phyloP scores from a whole-genome alignment of 2,888 invertebrate genomes.

The Sesamia inferens region DNA sequence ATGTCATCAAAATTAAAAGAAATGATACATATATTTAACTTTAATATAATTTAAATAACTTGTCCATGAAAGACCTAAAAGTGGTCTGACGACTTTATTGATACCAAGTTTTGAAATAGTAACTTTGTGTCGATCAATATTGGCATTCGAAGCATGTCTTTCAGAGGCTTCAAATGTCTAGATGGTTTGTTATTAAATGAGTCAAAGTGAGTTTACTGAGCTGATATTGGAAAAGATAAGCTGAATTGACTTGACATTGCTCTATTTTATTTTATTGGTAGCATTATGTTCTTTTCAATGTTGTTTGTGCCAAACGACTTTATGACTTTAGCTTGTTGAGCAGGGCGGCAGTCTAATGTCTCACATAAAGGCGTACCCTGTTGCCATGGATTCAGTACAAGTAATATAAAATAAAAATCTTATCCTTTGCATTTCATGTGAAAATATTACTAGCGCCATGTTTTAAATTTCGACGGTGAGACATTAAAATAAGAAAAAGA shows the following conservation, averaged over 20 bases:
- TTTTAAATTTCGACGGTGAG: slow-evolving; percentile 12
- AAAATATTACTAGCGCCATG: slow-evolving; percentile 10
- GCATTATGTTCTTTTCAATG: background rate
- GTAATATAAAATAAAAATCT: background rate
- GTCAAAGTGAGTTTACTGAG: slow-evolving; percentile 6
- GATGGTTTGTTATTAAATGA: slow-evolving; percentile 25
- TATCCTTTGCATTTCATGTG: background rate
- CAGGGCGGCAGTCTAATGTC: background rate
- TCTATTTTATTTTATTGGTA: slow-evolving; percentile 15
- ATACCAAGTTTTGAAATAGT: background rate
- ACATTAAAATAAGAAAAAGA: background rate
- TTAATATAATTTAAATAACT: background rate
- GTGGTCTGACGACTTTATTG: background rate
- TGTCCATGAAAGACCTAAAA: background rate
- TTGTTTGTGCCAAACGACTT: background rate
- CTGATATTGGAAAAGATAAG: slow-evolving; percentile 24
- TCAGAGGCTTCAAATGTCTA: slow-evolving; percentile 20
- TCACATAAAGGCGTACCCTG: background rate
- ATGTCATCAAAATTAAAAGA: background rate
- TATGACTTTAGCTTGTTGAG: background rate
- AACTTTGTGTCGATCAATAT: slow-evolving; percentile 13
- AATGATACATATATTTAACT: too few relatives aligned
- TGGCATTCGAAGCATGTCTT: slow-evolving; percentile 1
- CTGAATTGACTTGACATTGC: slow-evolving; percentile 18
- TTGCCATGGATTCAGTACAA: background rate